Base-by-base conservation (phyloP, 2,888 invertebrate genomes). In the Eilema sororculum region DNA sequence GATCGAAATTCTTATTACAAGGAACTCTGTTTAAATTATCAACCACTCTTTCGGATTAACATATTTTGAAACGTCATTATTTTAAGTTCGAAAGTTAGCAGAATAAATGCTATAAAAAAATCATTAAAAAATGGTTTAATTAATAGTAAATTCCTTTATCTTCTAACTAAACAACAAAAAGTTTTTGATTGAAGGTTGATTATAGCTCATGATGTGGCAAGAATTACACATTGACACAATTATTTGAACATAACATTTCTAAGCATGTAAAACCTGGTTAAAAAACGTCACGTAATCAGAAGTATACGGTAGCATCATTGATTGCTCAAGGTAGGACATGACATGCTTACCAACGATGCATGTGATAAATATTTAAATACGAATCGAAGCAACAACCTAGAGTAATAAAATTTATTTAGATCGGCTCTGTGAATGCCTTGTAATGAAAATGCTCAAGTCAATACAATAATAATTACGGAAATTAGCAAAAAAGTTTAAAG, bases 311-410 rank as follows among this genome's bases (percentile, higher is more conserved):
- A 58, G 62, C 62, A 33, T n/a, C 37, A 62, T 33, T 22, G 6
- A 62, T 33, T 37, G 33, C 30, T 20, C 37, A 61, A 46, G 63
- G 69, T 46, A 28, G 56, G 20, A 46, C 30, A 69, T 59, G n/a
- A 62, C 52, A 72, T 52, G 52, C 65, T 62, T 57, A 58, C 71
- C 33, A 25, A 74, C 20, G 72, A 28, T 65, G 16, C 52, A 5
- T 9, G n/a, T 52, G n/a, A 52, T 52, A 8, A 52, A 46, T 46
- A 6, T 20, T 16, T 46, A 20, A 46, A 46, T 16, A 46, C 0
- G 20, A 20, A 52, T n/a, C 2, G n/a, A 9, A 52, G 2, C n/a
- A 52, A n/a, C 4, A 6, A n/a, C 20, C n/a, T 52, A 9, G 9
- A 2, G 28, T 28, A 52, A 6, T 46, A 46, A 1, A 20, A 6